A percentile compares a stretch with the other conserved stretches of the same genome.
Evolutionary conservation across 2,113 vertebrate genomes (phyloP).

Genomic region (Strix uralensis): DNA sequence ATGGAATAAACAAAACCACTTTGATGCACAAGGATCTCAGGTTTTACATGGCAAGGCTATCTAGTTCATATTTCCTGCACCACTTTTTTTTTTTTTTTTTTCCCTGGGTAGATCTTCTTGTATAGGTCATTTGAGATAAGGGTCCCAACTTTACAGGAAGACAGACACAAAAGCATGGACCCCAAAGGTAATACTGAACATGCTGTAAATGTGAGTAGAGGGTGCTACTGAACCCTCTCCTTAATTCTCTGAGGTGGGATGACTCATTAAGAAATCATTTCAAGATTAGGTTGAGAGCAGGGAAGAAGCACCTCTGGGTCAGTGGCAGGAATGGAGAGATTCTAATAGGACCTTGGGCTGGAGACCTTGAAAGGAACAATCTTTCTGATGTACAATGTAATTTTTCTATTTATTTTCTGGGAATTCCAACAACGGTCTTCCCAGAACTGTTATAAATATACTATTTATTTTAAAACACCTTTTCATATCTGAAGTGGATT

Average conservation of each 20-base stretch:
- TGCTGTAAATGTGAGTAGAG: not conserved
- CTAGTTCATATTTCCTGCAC: not conserved
- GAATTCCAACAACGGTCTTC: slow-evolving; percentile 18
- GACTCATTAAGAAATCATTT: not conserved
- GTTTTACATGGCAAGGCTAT: not conserved
- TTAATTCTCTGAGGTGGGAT: not conserved
- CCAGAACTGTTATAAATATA: not conserved
- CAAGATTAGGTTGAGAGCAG: not conserved
- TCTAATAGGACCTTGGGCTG: not conserved
- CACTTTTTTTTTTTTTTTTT: not conserved
- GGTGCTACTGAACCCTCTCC: not conserved
- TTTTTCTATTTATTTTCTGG: not conserved
- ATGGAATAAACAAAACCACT: accelerated
- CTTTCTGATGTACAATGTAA: not conserved
- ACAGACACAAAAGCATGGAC: not conserved
- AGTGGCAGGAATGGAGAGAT: not conserved
- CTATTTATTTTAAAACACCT: slow-evolving; percentile 13
- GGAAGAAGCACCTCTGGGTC: not conserved
- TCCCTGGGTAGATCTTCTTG: not conserved
- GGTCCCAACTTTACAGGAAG: not conserved
- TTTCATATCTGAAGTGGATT: slow-evolving; percentile 52
- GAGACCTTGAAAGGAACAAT: not conserved
- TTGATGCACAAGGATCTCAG: not conserved
- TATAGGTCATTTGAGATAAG: not conserved
- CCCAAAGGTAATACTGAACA: not conserved